A percentile compares a stretch with the other conserved stretches of the same genome.
Conservation (phyloP, 2,888 invertebrate genomes). For the Diarsia mendica region DNA sequence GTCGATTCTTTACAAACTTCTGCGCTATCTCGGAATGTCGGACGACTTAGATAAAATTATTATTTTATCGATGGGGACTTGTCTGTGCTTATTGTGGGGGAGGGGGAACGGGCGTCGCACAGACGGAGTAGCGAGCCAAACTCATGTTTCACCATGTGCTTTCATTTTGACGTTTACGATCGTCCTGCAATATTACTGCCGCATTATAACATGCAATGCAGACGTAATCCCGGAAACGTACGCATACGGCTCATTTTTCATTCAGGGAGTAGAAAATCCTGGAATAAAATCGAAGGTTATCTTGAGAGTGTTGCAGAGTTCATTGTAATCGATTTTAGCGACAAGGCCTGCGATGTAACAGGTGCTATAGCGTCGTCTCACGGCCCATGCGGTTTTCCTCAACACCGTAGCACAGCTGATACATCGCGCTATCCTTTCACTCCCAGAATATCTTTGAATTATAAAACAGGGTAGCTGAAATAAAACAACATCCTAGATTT, state of each 20-base stretch:
- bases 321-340: conserved; percentile 49
- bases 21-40: conserved; percentile 55
- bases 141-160: conserved; percentile 49
- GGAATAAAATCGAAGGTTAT: conserved; percentile 4
- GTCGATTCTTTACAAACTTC: conserved; percentile 57
- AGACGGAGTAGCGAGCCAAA: conserved; percentile 54
- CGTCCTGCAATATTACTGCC: conserved; percentile 35
- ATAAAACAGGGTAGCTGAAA: conserved; percentile 38
- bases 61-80: conserved; percentile 58
- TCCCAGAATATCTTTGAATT: conserved; percentile 29
- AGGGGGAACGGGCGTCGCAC: conserved; percentile 48
- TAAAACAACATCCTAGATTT: conserved; percentile 31
- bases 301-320: conserved; percentile 18
- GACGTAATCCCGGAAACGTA: conserved; percentile 42
- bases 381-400: conserved; percentile 51
- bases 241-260: conserved; percentile 37
- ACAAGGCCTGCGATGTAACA: conserved; percentile 55
- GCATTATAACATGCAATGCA: conserved; percentile 38
- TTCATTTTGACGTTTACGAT: conserved; percentile 57
- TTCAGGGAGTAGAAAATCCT: conserved; percentile 22
- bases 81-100: conserved; percentile 36
- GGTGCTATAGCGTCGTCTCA: conserved; percentile 47
- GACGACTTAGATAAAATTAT: conserved; percentile 58
- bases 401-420: conserved; percentile 54
- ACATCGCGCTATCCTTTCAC: conserved; percentile 26